These are phyloP conservation scores for Drosophila mulleri DNA, from an alignment of 2,888 invertebrate species.

Conservation along the genomic window DNA sequence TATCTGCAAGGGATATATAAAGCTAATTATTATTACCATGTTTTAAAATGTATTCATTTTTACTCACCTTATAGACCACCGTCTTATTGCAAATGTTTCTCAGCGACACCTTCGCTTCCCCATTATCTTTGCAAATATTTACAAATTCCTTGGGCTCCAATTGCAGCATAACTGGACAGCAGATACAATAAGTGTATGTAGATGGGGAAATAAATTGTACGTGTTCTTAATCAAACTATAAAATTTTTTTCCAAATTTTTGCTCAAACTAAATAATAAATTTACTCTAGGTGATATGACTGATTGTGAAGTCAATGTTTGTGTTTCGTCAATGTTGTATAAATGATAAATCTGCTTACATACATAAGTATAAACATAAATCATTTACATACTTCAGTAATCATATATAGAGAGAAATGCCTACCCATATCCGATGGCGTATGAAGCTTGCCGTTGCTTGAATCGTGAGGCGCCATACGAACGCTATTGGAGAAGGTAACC, in stretches of 20 bases:
- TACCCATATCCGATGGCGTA: constrained; percentile 79
- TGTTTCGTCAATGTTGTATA: neutral
- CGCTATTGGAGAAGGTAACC: constrained; percentile 88
- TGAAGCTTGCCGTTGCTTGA: constrained; percentile 83
- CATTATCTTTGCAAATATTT: constrained; percentile 86
- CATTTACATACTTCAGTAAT: neutral
- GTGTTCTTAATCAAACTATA: constrained; percentile 26
- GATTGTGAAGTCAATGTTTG: constrained; percentile 40
- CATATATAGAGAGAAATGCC: constrained; percentile 26
- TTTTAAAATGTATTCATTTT: neutral
- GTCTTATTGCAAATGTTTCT: constrained; percentile 88
- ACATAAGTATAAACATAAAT: neutral
- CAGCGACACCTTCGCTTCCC: constrained; percentile 86
- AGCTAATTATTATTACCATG: neutral
- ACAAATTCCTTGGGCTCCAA: constrained; percentile 90
- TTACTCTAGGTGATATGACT: constrained; percentile 17
- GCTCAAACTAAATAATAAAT: constrained; percentile 19
- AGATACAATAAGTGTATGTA: constrained; percentile 31
- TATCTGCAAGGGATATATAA: constrained; percentile 88
- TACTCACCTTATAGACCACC: constrained; percentile 89
- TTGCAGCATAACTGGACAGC: constrained; percentile 86
- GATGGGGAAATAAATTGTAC: constrained; percentile 12
- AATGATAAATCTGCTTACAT: neutral
- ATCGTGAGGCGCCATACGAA: constrained; percentile 84
- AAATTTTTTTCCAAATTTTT: constrained; percentile 39